Base-by-base conservation (phyloP, 2,888 invertebrate species). In the Dyspetes luteomarginatus region DNA sequence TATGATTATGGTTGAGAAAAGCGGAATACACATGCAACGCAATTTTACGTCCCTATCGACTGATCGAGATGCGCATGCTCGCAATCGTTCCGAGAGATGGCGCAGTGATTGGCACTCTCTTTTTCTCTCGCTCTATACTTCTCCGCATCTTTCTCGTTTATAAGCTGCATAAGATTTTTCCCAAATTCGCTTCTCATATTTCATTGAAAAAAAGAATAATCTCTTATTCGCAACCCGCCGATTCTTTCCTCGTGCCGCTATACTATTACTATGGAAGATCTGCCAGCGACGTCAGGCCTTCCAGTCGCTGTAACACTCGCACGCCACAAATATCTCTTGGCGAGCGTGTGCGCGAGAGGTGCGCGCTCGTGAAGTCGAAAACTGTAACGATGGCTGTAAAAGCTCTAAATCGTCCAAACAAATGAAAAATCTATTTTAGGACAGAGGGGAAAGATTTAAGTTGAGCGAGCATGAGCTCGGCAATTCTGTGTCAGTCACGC, bases 31-130 rank as follows among this genome's bases (percentile, higher is more conserved):
- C 30, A 48, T 17, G 22, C 5, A 30, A 48, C 12, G 22, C 45
- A 48, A 65, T 55, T 19, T 65, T 71, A 75, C 52, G 68, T 48
- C 50, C 64, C 72, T 83, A 83, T 83, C 78, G 83, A 83, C 83
- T 83, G 43, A 60, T 55, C 30, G 41, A 36, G 19, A 26, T 52
- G 78, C 78, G 83, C 83, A 81, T 83, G 83, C 69, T 73, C 76
- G 4, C 15, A 3, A 26, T 7, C n/a, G 2, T 41, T 24, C 36
- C 17, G 48, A 30, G 7, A 41, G 19, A 67, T 43, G 50, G 43
- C n/a, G 12, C 67, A 56, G 48, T 45, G 55, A 69, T 69, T 69
- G 69, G 56, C 69, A 69, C 28, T 5, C 2, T n/a, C 17, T 69
- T 12, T 17, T 26, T 43, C 55, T 3, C 7, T 12, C 12, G 36